phyloP scores from a whole-genome alignment of 2,113 vertebrate species.

The Nibea coibor region DNA sequence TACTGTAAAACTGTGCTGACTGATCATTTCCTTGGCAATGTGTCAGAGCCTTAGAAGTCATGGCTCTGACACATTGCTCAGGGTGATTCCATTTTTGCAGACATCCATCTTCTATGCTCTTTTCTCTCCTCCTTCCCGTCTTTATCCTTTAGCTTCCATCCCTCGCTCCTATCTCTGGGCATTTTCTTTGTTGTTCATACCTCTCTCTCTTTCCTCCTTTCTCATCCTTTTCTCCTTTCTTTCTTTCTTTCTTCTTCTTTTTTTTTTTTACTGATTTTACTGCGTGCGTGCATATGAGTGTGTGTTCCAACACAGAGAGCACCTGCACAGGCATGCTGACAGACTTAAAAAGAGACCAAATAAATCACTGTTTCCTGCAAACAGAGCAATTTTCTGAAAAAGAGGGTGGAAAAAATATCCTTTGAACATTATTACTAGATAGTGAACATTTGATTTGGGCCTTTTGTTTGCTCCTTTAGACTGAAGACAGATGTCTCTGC shows the following conservation, averaged over 20 bases:
- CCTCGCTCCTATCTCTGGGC: conserved; percentile 58
- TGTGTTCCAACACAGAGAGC: conserved; percentile 40
- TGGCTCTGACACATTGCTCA: conserved; percentile 61
- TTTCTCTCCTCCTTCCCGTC: conserved; percentile 42
- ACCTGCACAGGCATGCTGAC: conserved; percentile 68
- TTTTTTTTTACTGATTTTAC: conserved; percentile 19
- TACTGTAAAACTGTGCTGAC: conserved; percentile 68
- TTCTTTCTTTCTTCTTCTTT: background rate
- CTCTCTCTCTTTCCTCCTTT: conserved; percentile 34
- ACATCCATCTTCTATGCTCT: conserved; percentile 54
- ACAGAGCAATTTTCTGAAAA: conserved; percentile 52
- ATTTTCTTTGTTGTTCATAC: conserved; percentile 66
- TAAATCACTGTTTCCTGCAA: conserved; percentile 68
- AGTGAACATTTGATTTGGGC: conserved; percentile 32
- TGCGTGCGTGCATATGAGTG: conserved; percentile 26
- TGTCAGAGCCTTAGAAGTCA: conserved; percentile 68
- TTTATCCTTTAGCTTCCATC: conserved; percentile 31
- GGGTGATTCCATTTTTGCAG: conserved; percentile 71
- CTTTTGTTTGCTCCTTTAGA: conserved; percentile 40
- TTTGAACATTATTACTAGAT: conserved; percentile 59
- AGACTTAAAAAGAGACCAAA: conserved; percentile 64
- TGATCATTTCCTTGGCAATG: conserved; percentile 69
- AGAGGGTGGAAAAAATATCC: conserved; percentile 22
- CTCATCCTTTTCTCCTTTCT: conserved; percentile 31
- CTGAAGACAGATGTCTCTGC: conserved; percentile 40